Evolutionary conservation across 1,140 invertebrate genomes (phyloP).

Genomic region (Macrotrachela quadricornifera): DNA sequence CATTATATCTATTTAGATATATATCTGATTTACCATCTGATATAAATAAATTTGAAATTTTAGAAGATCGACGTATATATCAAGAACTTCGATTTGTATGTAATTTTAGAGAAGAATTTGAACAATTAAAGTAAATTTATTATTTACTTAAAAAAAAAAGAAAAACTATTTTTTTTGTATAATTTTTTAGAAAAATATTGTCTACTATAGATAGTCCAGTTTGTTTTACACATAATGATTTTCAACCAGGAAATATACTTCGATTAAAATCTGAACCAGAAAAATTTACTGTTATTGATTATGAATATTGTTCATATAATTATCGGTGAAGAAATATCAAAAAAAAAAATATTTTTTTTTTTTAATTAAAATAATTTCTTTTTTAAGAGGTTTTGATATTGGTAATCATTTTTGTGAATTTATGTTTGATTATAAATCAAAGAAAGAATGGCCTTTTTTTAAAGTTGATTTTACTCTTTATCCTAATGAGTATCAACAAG

Average conservation of each 20-base stretch:
- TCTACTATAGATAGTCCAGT: constrained; percentile 46
- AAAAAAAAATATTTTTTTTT: background rate
- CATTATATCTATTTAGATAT: too few relatives aligned
- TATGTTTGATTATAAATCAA: constrained; percentile 65
- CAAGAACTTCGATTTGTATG: too few relatives aligned
- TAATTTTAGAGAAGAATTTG: background rate
- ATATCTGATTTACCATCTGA: background rate
- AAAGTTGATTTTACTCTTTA: constrained; percentile 40
- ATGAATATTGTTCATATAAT: constrained; percentile 80
- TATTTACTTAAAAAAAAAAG: background rate
- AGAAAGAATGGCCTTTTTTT: constrained; percentile 52
- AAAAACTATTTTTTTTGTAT: background rate
- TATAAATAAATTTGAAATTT: background rate
- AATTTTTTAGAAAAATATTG: constrained; percentile 28
- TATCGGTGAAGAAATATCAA: too few relatives aligned
- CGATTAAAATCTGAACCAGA: background rate
- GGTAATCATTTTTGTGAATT: constrained; percentile 90
- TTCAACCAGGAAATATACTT: constrained; percentile 64
- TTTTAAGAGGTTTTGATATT: constrained; percentile 62
- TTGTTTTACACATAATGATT: constrained; percentile 87
- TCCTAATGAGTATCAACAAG: constrained; percentile 56
- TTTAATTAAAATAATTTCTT: background rate
- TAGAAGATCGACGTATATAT: background rate
- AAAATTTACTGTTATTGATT: constrained; percentile 52
- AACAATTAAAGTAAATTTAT: background rate